These are phyloP conservation scores for Hiodon alosoides DNA, from an alignment of 2,113 vertebrate species.

Conservation along the genomic window DNA sequence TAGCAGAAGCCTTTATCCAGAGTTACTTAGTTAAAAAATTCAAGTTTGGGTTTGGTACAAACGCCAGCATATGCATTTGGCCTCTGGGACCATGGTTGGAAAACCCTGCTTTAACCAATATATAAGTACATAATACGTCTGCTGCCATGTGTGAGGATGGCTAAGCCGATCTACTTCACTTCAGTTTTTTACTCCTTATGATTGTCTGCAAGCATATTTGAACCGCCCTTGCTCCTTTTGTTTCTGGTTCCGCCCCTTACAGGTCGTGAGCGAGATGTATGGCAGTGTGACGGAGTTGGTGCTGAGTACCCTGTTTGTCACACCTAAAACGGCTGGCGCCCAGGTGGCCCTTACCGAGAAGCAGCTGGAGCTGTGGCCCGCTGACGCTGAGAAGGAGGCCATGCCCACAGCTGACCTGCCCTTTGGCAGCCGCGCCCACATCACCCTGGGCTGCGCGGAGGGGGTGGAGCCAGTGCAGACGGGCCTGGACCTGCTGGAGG, in stretches of 20 bases:
- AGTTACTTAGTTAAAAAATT: too few relatives aligned
- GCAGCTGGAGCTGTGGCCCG: conserved; percentile 79
- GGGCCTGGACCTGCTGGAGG: conserved; percentile 82
- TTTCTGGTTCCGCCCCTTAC: background rate
- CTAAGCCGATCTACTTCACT: background rate
- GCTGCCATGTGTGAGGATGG: too few relatives aligned
- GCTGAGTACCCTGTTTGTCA: conserved; percentile 80
- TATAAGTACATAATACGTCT: too few relatives aligned
- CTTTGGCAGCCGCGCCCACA: conserved; percentile 78
- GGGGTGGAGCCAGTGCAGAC: conserved; percentile 75
- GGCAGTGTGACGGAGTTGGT: conserved; percentile 68
- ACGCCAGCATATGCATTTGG: too few relatives aligned
- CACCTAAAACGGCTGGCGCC: conserved; percentile 81
- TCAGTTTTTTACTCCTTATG: background rate
- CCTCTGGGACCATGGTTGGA: too few relatives aligned
- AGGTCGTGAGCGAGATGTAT: conserved; percentile 73
- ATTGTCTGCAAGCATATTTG: background rate
- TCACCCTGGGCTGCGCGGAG: conserved; percentile 81
- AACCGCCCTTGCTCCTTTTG: background rate
- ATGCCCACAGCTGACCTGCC: conserved; percentile 57
- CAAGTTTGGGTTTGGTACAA: too few relatives aligned
- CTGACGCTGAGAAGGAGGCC: conserved; percentile 67
- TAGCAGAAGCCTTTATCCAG: too few relatives aligned
- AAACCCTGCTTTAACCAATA: too few relatives aligned
- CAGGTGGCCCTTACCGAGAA: conserved; percentile 71